Conservation (phyloP, 2,888 invertebrate species). For the Patella depressa region DNA sequence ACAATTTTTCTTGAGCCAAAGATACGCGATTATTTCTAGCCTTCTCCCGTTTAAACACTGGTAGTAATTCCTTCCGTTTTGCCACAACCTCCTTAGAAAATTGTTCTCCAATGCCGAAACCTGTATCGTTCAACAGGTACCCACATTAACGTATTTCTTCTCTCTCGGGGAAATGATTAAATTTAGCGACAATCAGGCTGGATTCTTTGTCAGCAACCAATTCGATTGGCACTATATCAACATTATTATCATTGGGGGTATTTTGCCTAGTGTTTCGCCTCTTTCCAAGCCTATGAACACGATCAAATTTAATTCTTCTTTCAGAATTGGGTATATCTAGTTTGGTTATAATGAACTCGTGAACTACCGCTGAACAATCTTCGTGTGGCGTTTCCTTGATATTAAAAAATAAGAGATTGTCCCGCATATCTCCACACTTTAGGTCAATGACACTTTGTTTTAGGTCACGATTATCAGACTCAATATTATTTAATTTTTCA, state of each 20-base stretch:
- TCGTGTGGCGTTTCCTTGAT: not conserved
- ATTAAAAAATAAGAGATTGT: not conserved
- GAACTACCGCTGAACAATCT: not conserved
- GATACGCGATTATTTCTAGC: too few species aligned
- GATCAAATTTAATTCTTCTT: not conserved
- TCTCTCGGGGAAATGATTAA: not conserved
- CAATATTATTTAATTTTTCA: too few species aligned
- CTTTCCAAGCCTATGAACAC: not conserved
- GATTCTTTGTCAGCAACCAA: not conserved
- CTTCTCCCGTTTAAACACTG: not conserved
- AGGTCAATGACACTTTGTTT: not conserved
- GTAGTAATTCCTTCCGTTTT: not conserved
- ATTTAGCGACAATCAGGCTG: not conserved
- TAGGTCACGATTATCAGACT: not conserved
- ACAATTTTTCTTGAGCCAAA: too few species aligned
- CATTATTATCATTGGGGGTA: too few species aligned
- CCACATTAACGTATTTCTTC: not conserved
- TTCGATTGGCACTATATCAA: too few species aligned
- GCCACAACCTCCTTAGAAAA: not conserved
- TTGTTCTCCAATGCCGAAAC: not conserved
- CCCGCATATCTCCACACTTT: not conserved
- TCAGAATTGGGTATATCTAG: not conserved
- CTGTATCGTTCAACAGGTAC: not conserved
- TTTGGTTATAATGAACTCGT: not conserved
- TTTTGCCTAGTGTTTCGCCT: too few species aligned